Evolutionary conservation across 2,888 invertebrate species (phyloP).

Genomic region (Tridacna crocea): DNA sequence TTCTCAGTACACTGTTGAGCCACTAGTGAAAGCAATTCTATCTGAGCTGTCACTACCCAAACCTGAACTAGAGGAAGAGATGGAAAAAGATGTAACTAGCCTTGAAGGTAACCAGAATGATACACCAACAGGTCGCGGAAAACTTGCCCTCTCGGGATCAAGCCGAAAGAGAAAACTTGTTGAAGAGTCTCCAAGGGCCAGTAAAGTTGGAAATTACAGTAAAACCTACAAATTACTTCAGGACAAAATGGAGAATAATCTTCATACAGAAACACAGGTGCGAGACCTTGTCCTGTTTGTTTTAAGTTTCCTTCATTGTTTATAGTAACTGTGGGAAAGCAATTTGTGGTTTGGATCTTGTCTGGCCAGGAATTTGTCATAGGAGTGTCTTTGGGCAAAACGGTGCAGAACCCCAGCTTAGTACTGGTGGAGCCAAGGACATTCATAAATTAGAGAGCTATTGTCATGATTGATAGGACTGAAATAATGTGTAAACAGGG

Average conservation of each 20-base stretch:
- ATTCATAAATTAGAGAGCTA: no score
- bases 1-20: conserved; percentile 64
- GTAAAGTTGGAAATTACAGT: conserved; percentile 27
- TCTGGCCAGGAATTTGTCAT: no score
- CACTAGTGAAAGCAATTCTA: conserved; percentile 57
- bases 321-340: no score
- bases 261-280: conserved; percentile 1
- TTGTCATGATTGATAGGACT: no score
- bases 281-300: not conserved
- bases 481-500: no score
- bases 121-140: conserved; percentile 30
- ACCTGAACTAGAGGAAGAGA: conserved; percentile 1
- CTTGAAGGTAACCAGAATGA: conserved; percentile 12
- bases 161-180: conserved; percentile 43
- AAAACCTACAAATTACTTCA: conserved; percentile 36
- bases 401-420: no score
- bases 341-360: no score
- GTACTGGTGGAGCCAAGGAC: no score
- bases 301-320: not conserved
- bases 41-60: conserved; percentile 41
- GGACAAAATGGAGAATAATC: not conserved
- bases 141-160: conserved; percentile 14
- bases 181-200: not conserved
- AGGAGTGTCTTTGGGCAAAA: no score
- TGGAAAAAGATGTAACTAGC: not conserved